Evolutionary conservation across 1,140 invertebrate genomes (phyloP).

Genomic region (Temnothorax curvispinosus): DNA sequence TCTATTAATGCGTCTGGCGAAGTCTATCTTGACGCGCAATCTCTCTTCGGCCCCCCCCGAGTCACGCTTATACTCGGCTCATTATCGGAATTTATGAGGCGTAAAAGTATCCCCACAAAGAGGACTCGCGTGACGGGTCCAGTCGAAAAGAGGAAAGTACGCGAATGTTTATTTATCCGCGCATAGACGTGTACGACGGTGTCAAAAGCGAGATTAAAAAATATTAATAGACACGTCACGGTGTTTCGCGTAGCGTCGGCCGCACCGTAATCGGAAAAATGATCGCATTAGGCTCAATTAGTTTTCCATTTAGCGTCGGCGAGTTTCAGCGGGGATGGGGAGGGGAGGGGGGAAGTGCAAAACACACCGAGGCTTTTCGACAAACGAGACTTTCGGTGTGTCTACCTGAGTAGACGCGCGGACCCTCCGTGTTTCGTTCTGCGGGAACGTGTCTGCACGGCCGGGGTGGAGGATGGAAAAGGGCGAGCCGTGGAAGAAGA

Average conservation of each 20-base stretch:
- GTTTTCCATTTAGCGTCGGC: slow-evolving; percentile 49
- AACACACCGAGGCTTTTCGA: slow-evolving; percentile 49
- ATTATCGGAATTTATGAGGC: slow-evolving; percentile 44
- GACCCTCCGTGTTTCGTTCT: slow-evolving; percentile 66
- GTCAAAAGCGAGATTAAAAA: slow-evolving; percentile 16
- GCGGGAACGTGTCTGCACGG: slow-evolving; percentile 55
- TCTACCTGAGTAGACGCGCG: slow-evolving; percentile 63
- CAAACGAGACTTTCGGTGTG: slow-evolving; percentile 47
- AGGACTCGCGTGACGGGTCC: neutral
- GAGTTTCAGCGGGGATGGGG: neutral
- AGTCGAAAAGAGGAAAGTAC: neutral
- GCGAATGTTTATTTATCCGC: slow-evolving; percentile 22
- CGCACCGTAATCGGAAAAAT: slow-evolving; percentile 37
- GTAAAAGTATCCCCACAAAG: slow-evolving; percentile 2
- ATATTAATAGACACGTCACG: slow-evolving; percentile 28
- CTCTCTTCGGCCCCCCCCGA: slow-evolving; percentile 4
- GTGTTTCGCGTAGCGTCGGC: neutral
- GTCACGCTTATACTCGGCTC: slow-evolving; percentile 8
- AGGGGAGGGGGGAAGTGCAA: neutral
- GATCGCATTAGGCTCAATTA: slow-evolving; percentile 61
- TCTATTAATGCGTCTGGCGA: slow-evolving; percentile 49
- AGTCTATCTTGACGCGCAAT: slow-evolving; percentile 44
- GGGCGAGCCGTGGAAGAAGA: slow-evolving; percentile 65
- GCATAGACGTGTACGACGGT: neutral
- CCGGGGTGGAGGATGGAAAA: slow-evolving; percentile 43